Evolutionary conservation across 2,888 invertebrate species (phyloP).

Genomic region (Lasioglossum marginatum): DNA sequence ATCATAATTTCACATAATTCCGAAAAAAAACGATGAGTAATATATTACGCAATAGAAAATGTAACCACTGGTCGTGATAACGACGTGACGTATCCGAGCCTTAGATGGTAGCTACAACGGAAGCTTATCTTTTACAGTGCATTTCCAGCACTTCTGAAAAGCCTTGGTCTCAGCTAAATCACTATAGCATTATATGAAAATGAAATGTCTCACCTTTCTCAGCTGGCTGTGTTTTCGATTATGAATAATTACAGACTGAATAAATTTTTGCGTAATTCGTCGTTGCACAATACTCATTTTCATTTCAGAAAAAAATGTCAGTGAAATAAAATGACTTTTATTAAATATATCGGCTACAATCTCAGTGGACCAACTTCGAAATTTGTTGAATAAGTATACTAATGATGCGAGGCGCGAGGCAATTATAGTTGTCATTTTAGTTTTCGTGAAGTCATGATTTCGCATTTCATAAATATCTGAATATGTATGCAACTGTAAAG

Average conservation of each 20-base stretch:
- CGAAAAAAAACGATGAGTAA: neutral
- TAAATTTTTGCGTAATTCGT: neutral
- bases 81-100: neutral
- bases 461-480: neutral
- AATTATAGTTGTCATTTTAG: neutral
- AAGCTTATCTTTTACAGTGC: neutral
- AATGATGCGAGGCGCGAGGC: fast-evolving
- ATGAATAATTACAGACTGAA: neutral
- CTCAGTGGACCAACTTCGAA: neutral
- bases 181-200: neutral
- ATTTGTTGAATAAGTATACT: neutral
- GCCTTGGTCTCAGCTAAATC: neutral
- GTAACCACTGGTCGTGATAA: neutral
- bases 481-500: neutral
- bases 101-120: neutral
- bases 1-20: neutral
- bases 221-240: neutral
- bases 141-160: neutral
- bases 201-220: neutral
- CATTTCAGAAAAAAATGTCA: neutral
- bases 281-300: neutral
- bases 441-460: neutral
- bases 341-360: neutral
- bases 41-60: neutral
- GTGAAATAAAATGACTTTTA: neutral